Base-by-base conservation (phyloP, 2,888 invertebrate species). In the Melanotus villosus region DNA sequence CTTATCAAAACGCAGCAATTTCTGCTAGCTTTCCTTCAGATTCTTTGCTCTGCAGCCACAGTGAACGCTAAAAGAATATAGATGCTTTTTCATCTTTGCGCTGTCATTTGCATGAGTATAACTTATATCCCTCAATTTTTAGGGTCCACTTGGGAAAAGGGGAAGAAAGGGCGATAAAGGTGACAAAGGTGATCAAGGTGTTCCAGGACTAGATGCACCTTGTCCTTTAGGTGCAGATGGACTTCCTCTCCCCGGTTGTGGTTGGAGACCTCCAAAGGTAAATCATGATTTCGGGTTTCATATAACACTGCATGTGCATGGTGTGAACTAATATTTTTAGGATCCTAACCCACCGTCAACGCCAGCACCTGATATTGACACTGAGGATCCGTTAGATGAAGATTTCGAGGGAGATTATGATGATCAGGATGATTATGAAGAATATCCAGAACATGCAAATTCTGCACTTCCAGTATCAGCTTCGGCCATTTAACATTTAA, bases 121-220 rank as follows among this genome's bases (percentile, higher is more conserved):
- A 47, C 3, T 45, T 10, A 21, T 41, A 23, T 7, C 2, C 9
- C 21, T 7, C 21, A 23, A n/a, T 10, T 79, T 82, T 23, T 87
- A 95, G 95, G 97, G 97, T 64, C 93, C 93, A 64, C 87, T 90
- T 71, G 97, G 97, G 70, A 96, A 95, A 86, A 90, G 96, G 78
- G 98, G 98, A 62, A 90, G 94, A 77, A 95, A 95, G 86, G 98
- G 98, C 30, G 94, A 96, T 85, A 92, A 92, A 81, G 98, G 98
- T 38, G 93, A 94, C 81, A 95, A 95, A 86, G 98, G 98, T 65
- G 97, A 97, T 81, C 95, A 96, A 88, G 98, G 98, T 77, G 97
- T 97, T 76, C 98, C 98, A 32, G 98, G 98, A 34, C 87, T 99
- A 79, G 98, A 99, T 87, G 99, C 99, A 45, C 98, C 98, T n/a